phyloP scores from a whole-genome alignment of 2,797 vertebrate genomes.

The Leptoclinus maculatus region DNA sequence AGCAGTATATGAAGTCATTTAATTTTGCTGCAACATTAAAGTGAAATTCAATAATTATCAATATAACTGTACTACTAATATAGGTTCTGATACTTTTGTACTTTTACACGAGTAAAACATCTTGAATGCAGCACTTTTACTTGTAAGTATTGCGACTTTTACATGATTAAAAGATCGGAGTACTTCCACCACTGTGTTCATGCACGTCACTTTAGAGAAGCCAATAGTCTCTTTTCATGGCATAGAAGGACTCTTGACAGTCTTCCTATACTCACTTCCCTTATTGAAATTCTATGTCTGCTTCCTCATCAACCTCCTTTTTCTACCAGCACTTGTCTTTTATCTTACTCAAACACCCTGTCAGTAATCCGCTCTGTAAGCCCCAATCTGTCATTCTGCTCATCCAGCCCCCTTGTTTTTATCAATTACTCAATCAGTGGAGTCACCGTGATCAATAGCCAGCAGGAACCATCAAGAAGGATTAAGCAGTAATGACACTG shows the following conservation, averaged over 20 bases:
- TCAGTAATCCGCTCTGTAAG: constrained; percentile 31
- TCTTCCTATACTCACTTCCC: not conserved
- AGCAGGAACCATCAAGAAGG: not conserved
- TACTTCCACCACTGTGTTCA: not conserved
- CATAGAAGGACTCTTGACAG: not conserved
- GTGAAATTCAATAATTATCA: too few species aligned
- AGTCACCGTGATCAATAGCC: constrained; percentile 43
- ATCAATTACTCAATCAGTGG: constrained; percentile 40
- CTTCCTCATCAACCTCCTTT: constrained; percentile 7
- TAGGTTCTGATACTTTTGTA: too few species aligned
- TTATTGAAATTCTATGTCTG: constrained; percentile 6
- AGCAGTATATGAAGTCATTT: too few species aligned
- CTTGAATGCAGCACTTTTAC: too few species aligned
- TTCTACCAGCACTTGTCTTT: not conserved
- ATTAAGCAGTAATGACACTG: not conserved
- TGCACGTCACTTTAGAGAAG: constrained; percentile 5
- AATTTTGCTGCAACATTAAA: too few species aligned
- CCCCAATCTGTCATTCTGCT: constrained; percentile 15
- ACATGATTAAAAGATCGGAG: not conserved
- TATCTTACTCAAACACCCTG: constrained; percentile 41
- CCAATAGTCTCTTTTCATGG: not conserved
- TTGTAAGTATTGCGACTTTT: not conserved
- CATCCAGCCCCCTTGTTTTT: not conserved
- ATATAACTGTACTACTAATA: too few species aligned
- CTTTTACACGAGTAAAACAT: too few species aligned